phyloP scores from a whole-genome alignment of 2,113 vertebrate species.

The Pollachius pollachius region DNA sequence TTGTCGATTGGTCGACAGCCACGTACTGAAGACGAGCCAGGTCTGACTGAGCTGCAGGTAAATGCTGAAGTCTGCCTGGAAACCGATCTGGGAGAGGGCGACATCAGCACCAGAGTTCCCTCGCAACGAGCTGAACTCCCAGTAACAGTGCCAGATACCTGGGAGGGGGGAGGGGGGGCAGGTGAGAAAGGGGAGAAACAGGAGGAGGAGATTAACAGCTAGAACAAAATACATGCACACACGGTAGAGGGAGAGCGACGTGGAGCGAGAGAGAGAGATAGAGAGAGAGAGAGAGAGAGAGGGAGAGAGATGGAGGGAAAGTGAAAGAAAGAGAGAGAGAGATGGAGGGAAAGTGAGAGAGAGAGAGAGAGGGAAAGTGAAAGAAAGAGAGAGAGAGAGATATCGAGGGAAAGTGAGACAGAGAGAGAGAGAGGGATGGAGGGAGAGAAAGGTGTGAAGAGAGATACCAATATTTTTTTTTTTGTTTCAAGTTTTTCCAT shows the following conservation, averaged over 20 bases:
- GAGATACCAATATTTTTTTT: not conserved
- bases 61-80: slow-evolving; percentile 84
- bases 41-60: slow-evolving; percentile 89
- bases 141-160: slow-evolving; percentile 91
- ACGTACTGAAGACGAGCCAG: slow-evolving; percentile 88
- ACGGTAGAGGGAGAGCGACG: not conserved
- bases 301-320: not conserved
- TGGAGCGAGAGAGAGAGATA: not conserved
- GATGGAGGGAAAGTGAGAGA: not conserved
- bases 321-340: not conserved
- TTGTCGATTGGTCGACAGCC: not conserved
- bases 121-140: slow-evolving; percentile 78
- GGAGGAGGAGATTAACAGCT: not conserved
- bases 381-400: not conserved
- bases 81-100: slow-evolving; percentile 83
- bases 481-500: no score
- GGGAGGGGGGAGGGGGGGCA: slow-evolving; percentile 2
- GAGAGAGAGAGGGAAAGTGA: not conserved
- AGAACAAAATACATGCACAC: not conserved
- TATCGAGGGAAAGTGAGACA: not conserved
- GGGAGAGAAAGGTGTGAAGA: not conserved
- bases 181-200: not conserved
- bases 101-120: slow-evolving; percentile 74
- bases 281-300: not conserved
- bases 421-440: not conserved